Percentiles rank a stretch among this genome's conserved stretches.
Evolutionary conservation across 2,797 vertebrate genomes (phyloP).

Genomic region (Macroramphosus scolopax): DNA sequence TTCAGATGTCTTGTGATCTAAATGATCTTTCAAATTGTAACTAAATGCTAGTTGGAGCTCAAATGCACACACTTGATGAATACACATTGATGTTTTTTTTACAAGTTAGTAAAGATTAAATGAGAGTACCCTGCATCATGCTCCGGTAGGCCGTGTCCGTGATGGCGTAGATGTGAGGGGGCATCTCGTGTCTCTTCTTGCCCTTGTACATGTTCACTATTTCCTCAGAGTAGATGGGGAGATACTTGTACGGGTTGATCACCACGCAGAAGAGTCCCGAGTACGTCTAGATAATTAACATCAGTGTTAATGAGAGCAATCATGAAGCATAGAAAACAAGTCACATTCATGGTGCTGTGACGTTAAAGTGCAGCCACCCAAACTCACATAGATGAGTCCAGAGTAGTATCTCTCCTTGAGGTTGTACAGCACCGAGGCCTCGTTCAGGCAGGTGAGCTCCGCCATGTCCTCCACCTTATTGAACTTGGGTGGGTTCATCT

Average conservation of each 20-base stretch:
- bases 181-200: constrained; percentile 98
- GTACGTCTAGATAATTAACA: constrained; percentile 81
- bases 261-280: constrained; percentile 98
- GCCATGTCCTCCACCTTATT: constrained; percentile 99
- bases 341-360: neutral
- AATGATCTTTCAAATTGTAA: no score
- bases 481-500: constrained; percentile 99
- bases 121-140: constrained; percentile 94
- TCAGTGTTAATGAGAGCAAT: no score
- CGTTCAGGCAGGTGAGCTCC: constrained; percentile 95
- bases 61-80: no score
- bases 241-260: constrained; percentile 95
- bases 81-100: no score
- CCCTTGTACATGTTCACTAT: constrained; percentile 99
- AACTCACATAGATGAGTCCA: constrained; percentile 96
- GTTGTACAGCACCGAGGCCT: constrained; percentile 97
- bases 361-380: neutral
- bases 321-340: no score
- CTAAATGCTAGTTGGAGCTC: no score
- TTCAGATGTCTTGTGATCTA: no score
- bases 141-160: constrained; percentile 96
- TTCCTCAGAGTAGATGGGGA: constrained; percentile 96
- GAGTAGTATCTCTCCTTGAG: constrained; percentile 98
- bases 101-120: no score
- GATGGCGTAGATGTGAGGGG: constrained; percentile 98